Base-by-base conservation (phyloP, 2,888 invertebrate genomes). In the Augiades crinisus region DNA sequence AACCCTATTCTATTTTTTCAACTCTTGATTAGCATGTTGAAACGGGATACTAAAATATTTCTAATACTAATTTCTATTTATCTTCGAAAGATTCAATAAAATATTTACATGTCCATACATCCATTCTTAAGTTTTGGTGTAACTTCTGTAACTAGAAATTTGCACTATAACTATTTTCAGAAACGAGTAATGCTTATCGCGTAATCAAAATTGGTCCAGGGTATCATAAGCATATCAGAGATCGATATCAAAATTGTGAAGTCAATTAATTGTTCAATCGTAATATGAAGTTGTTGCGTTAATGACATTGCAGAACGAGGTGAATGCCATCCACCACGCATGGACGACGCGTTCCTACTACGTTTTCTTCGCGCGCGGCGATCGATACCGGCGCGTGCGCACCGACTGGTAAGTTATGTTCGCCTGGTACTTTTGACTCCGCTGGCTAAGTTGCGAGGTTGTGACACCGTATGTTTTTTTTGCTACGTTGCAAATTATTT, bases 291-390 rank as follows among this genome's bases (percentile, higher is more conserved):
- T 34, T 37, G 30, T 40, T 40, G 14, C 16, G 44, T 38, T 53
- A 47, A 22, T 37, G 53, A 57, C 56, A 56, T 82, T 86, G 12
- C 81, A 95, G 95, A 93, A 65, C 90, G 91, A 62, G 94, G 94
- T 3, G 94, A 94, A 61, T 94, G 92, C 69, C 82, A 82, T 44
- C 95, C 94, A 6, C 92, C 93, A 27, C 89, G 95, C 52, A 93
- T 91, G 67, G 95, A 95, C 71, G 94, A 95, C 68, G 91, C 90
- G 5, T 95, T 92, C 72, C 80, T 95, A 33, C 78, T 94, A 47
- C 90, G 93, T 62, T 95, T 95, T 72, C 83, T 95, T 43, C 91
- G 95, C 59, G 94, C 94, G 3, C 90, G 95, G 50, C 90, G 90
- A 64, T 95, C 94, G 70, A 91, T 93, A 65, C 88, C 94, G 0